Evolutionary conservation across 2,888 invertebrate species (phyloP), one percentile per base, ranked within the genome.

Genomic region (Rutpela maculata): DNA sequence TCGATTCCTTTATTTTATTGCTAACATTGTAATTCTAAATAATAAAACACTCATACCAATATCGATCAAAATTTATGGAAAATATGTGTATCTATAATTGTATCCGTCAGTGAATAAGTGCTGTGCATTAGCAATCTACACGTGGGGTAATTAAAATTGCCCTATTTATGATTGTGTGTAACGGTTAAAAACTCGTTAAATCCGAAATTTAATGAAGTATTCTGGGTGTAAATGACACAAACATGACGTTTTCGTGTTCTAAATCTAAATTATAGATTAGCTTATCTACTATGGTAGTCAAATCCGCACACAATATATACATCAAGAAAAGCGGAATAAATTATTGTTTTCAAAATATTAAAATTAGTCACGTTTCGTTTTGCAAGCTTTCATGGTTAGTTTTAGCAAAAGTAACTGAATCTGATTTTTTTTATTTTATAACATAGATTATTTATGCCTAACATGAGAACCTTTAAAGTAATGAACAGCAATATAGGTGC

Each of bases 141-240:
- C n/a, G 50, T 50, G n/a, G 50, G 50, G n/a, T 50, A 50, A 50
- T 50, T 50, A 50, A 15, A 50, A 65, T 12, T 65, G 65, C 38
- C 38, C 65, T 65, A 35, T 65, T 65, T 65, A 43, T 43, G 65
- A 65, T 65, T 65, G 65, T 43, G 43, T 35, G 18, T 31, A 65
- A 65, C 65, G 65, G 19, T 65, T 65, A 65, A 65, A 65, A 65
- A 65, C 65, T 43, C 65, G 35, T 65, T 65, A 65, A 65, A 38
- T 17, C 65, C 17, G 18, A 65, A 65, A 38, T 43, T 43, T 65
- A 65, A 65, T 43, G 35, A 65, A 65, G 65, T 43, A 19, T 43
- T 38, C 17, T 15, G 35, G 31, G 18, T 17, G 19, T 18, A 43
- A 65, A 65, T 43, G 65, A 65, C 65, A 65, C 65, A 65, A 38